Percentiles rank a stretch among this genome's conserved stretches.
phyloP scores from a whole-genome alignment of 2,797 vertebrate species.

The Poecilia picta region DNA sequence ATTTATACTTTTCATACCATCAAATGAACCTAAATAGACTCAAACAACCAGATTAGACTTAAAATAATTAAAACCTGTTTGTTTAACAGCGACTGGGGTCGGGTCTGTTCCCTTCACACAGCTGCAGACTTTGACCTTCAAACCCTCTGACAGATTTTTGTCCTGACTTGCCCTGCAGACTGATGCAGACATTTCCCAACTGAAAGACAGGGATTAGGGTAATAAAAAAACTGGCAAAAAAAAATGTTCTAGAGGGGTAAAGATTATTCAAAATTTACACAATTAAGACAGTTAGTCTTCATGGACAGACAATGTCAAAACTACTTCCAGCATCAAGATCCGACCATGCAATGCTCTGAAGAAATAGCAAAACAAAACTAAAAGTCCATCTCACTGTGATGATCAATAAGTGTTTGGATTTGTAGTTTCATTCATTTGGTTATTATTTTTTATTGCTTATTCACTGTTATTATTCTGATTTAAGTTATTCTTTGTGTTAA shows the following conservation, averaged over 20 bases:
- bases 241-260: not conserved
- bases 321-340: not conserved
- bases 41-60: not conserved
- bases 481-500: too few species aligned
- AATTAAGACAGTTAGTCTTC: not conserved
- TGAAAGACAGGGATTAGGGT: not conserved
- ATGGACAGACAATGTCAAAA: not conserved
- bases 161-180: not conserved
- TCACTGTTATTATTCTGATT: too few species aligned
- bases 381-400: not conserved
- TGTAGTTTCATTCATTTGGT: too few species aligned
- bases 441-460: too few species aligned
- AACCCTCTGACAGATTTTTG: not conserved
- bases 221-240: not conserved
- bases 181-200: not conserved
- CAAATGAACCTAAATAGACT: not conserved
- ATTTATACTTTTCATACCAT: not conserved
- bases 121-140: not conserved
- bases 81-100: not conserved
- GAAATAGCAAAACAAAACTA: not conserved
- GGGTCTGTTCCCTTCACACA: not conserved
- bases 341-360: not conserved
- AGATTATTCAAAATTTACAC: not conserved
- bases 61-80: not conserved
- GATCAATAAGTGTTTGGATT: too few species aligned